Base-by-base conservation (phyloP, 37 sponge, comb jelly and placozoan genomes). In the Chondrosia reniformis region DNA sequence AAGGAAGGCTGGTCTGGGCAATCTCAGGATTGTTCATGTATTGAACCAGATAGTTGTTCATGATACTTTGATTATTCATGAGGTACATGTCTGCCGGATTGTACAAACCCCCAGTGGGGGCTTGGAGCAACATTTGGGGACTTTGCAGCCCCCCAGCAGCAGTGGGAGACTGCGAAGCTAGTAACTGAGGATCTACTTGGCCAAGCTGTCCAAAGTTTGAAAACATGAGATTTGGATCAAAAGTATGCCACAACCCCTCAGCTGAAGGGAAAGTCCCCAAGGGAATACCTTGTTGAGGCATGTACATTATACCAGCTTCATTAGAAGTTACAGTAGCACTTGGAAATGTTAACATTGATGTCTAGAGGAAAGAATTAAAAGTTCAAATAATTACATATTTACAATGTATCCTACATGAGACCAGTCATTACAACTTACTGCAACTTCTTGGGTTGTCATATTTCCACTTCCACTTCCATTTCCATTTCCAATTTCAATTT, bases 31-130 rank as follows among this genome's bases (percentile, higher is more conserved):
- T 39, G 6, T 41, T 41, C 44, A 43, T 43, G 58, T 28, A n/a
- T n/a, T n/a, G 25, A 24, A 33, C 41, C 17, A 69, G 72, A 69
- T 69, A 69, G 43, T 39, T 69, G 24, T 69, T 69, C 25, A 69
- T 36, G 2, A 32, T 36, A 4, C n/a, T n/a, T n/a, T n/a, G n/a
- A n/a, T n/a, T n/a, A n/a, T 19, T 4, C 66, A 64, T 64, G 43
- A 69, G 42, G 24, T 69, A 69, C 72, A 69, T 69, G 22, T 69
- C 72, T 19, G 38, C 44, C 2, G n/a, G n/a, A n/a, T n/a, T n/a
- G n/a, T n/a, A n/a, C n/a, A n/a, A n/a, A n/a, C n/a, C n/a, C n/a
- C n/a, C n/a, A n/a, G n/a, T n/a, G n/a, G n/a, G n/a, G n/a, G n/a
- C n/a, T n/a, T n/a, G n/a, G n/a, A n/a, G n/a, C 8, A 69, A 44